Conservation (phyloP, 2,797 vertebrate genomes). For the Notolepis coatsorum region DNA sequence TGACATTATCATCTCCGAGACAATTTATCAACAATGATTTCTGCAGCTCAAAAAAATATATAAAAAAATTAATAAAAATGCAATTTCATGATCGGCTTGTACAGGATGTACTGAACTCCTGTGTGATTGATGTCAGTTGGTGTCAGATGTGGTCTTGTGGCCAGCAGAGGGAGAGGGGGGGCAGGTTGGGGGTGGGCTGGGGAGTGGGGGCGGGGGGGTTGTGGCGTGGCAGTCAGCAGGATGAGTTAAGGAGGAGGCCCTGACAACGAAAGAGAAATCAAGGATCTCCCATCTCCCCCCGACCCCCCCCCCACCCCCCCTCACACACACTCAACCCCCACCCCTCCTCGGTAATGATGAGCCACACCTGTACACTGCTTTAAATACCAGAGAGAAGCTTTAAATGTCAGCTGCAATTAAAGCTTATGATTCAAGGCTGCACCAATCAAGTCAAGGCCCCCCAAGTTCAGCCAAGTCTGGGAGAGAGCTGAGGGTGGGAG, state of each 20-base stretch:
- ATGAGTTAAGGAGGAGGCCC: slow-evolving; percentile 73
- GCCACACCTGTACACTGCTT: slow-evolving; percentile 87
- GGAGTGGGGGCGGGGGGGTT: slow-evolving; percentile 44
- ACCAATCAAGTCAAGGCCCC: slow-evolving; percentile 85
- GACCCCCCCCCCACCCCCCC: too few relatives aligned
- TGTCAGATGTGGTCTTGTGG: slow-evolving; percentile 51
- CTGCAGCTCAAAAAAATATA: slow-evolving; percentile 27
- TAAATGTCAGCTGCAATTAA: slow-evolving; percentile 90
- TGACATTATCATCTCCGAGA: slow-evolving; percentile 24
- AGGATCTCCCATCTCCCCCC: slow-evolving; percentile 71
- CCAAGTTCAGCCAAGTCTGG: slow-evolving; percentile 71
- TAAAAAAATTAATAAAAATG: slow-evolving; percentile 29
- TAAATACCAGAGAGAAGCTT: slow-evolving; percentile 86
- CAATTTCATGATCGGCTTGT: slow-evolving; percentile 39
- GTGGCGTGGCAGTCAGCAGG: slow-evolving; percentile 61
- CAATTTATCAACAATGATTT: slow-evolving; percentile 16
- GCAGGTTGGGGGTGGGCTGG: too few relatives aligned
- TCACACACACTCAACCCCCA: too few relatives aligned
- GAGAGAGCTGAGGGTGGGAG: slow-evolving; percentile 65
- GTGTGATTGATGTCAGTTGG: slow-evolving; percentile 60
- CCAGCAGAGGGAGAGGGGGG: too few relatives aligned
- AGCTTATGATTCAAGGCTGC: slow-evolving; percentile 84
- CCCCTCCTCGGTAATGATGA: slow-evolving; percentile 84
- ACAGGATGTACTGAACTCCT: slow-evolving; percentile 39
- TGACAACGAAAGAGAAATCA: slow-evolving; percentile 65